A percentile compares a stretch with the other conserved stretches of the same genome.
Evolutionary conservation across 2,888 invertebrate genomes (phyloP).

Genomic region (Acronicta aceris): DNA sequence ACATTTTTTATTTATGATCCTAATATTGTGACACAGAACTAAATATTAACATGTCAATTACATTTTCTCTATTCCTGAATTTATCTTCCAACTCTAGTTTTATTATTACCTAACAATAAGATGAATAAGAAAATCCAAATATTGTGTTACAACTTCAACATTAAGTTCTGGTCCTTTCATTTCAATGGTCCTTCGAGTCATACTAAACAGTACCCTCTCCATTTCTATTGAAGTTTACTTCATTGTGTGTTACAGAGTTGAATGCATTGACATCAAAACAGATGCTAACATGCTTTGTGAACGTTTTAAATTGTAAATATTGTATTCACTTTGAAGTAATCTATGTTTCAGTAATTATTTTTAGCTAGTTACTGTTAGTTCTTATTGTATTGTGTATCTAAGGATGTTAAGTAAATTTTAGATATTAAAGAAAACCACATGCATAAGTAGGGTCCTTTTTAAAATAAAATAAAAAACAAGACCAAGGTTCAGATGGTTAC

Average conservation of each 20-base stretch:
- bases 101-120: no score
- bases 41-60: no score
- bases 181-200: conserved; percentile 8
- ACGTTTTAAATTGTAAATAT: conserved; percentile 11
- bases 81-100: no score
- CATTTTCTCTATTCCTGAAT: no score
- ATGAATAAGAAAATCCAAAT: no score
- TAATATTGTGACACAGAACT: no score
- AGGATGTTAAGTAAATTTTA: background rate
- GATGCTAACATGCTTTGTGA: conserved; percentile 7
- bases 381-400: background rate
- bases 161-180: background rate
- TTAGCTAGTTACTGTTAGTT: background rate
- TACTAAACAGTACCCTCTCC: background rate
- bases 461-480: no score
- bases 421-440: no score
- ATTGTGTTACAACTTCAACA: background rate
- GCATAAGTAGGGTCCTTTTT: no score
- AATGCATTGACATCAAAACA: conserved; percentile 47
- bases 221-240: conserved; percentile 20
- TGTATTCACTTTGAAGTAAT: background rate
- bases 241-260: conserved; percentile 25
- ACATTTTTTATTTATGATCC: no score
- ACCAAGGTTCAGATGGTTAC: no score
- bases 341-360: conserved; percentile 1